Evolutionary conservation across 2,113 vertebrate genomes (phyloP).

Genomic region (Syrmaticus mikado): DNA sequence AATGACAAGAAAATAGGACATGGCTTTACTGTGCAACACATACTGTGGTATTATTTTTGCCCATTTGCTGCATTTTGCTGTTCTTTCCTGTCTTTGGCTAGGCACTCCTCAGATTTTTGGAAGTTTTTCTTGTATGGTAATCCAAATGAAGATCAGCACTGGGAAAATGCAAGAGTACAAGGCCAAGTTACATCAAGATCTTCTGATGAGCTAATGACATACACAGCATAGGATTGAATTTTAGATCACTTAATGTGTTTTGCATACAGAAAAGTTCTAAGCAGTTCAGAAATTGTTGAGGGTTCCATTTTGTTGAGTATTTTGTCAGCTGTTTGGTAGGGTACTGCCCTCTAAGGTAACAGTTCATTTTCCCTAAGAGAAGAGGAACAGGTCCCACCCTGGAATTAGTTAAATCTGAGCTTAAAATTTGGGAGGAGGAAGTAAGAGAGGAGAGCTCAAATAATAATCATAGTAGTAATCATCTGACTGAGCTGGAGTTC

Average conservation of each 20-base stretch:
- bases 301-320: not conserved
- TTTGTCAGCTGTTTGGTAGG: not conserved
- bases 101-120: not conserved
- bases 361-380: not conserved
- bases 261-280: not conserved
- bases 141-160: not conserved
- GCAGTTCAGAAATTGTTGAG: not conserved
- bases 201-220: not conserved
- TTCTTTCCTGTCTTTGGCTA: not conserved
- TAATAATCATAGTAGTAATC: not conserved
- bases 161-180: not conserved
- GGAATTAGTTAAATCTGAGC: not conserved
- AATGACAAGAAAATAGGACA: not conserved
- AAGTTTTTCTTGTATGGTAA: not conserved
- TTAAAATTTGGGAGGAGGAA: not conserved
- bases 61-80: not conserved
- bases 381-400: not conserved
- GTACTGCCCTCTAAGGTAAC: not conserved
- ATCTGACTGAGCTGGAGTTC: not conserved
- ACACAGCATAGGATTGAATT: not conserved
- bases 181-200: accelerated
- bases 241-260: not conserved
- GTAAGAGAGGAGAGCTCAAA: not conserved
- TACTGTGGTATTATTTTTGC: not conserved
- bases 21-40: not conserved